These are phyloP conservation scores for Ischnus inquisitorius DNA, from an alignment of 2,888 invertebrate genomes.

Conservation along the genomic window DNA sequence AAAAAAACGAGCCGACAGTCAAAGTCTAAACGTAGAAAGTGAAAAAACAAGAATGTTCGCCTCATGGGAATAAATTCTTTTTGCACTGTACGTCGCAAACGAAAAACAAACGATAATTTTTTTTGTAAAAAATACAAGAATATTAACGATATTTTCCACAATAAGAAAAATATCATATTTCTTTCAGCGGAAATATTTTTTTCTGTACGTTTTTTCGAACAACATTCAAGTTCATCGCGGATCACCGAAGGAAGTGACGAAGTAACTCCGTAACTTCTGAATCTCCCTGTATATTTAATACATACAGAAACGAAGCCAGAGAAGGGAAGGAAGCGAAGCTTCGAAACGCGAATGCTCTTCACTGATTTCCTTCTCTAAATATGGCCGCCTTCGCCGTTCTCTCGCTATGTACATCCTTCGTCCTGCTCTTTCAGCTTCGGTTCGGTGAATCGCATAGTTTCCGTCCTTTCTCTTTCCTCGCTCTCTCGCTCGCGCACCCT, in stretches of 20 bases:
- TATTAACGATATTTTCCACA: too few relatives aligned
- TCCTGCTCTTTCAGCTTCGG: slow-evolving; percentile 61
- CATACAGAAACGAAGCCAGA: slow-evolving; percentile 43
- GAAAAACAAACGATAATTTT: too few relatives aligned
- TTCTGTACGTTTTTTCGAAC: background rate
- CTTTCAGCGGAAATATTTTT: too few relatives aligned
- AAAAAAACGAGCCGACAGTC: too few relatives aligned
- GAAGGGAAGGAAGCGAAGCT: slow-evolving; percentile 71
- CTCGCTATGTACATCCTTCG: slow-evolving; percentile 69
- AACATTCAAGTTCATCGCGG: background rate
- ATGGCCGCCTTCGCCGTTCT: slow-evolving; percentile 82
- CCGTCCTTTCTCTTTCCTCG: slow-evolving; percentile 39
- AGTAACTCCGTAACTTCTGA: slow-evolving; percentile 47
- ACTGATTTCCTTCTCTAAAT: slow-evolving; percentile 85
- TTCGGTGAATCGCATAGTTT: slow-evolving; percentile 55
- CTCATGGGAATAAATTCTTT: too few relatives aligned
- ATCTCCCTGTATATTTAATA: slow-evolving; percentile 61
- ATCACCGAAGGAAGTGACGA: background rate
- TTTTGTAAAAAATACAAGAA: too few relatives aligned
- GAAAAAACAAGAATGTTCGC: background rate
- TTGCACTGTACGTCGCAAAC: too few relatives aligned
- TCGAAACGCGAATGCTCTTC: slow-evolving; percentile 82
- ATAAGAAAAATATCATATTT: too few relatives aligned
- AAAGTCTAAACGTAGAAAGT: too few relatives aligned
- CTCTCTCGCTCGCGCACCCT: slow-evolving; percentile 68